Percentiles rank a stretch among this genome's conserved stretches.
phyloP scores from a whole-genome alignment of 2,888 invertebrate genomes.

The Oithona nana region DNA sequence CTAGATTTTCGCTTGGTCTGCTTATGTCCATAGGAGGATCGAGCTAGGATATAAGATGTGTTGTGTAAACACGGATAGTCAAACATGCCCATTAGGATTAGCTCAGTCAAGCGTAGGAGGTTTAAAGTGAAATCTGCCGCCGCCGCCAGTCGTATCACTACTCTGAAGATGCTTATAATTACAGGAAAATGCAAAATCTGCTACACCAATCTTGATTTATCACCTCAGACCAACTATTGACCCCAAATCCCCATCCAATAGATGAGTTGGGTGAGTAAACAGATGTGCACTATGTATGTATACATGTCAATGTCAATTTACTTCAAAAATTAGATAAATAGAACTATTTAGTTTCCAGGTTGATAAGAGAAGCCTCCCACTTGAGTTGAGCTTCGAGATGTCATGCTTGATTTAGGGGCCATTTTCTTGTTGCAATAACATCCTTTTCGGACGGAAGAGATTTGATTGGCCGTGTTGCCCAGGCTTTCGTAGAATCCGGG shows the following conservation, averaged over 20 bases:
- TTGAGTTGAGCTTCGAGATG: too few species aligned
- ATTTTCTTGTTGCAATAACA: conserved; percentile 1
- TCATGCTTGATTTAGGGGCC: neutral
- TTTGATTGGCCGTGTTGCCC: neutral
- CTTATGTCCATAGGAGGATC: too few species aligned
- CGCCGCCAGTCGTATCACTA: neutral
- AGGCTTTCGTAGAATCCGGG: conserved; percentile 7
- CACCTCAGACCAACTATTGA: too few species aligned
- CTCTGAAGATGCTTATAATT: too few species aligned
- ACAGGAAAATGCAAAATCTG: too few species aligned
- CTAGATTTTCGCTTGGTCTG: too few species aligned
- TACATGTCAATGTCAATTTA: neutral
- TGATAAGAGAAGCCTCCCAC: neutral
- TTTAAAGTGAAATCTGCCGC: neutral
- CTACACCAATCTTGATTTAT: too few species aligned
- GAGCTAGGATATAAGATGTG: too few species aligned
- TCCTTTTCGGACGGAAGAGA: conserved; percentile 1
- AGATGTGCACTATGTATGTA: too few species aligned
- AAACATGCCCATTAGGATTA: neutral
- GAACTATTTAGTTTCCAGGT: neutral
- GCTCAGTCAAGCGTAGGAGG: neutral
- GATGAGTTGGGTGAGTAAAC: too few species aligned
- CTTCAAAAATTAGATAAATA: too few species aligned
- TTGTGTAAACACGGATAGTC: neutral
- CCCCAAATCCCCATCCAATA: too few species aligned